Conservation (phyloP, 2,797 vertebrate species). For the Sebastes alutus region DNA sequence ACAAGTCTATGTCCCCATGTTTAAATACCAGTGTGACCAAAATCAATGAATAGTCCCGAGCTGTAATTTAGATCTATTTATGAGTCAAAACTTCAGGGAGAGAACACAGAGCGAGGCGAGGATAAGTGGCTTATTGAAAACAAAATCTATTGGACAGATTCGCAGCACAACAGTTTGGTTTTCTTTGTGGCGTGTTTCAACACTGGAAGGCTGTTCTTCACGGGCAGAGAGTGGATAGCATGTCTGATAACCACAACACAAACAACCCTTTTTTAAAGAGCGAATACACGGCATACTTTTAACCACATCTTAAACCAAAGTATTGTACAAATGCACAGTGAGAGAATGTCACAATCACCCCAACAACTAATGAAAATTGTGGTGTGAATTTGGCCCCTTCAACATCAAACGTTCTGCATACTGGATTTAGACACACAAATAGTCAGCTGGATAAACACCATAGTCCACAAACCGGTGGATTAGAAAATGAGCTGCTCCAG, state of each 20-base stretch:
- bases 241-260: background rate
- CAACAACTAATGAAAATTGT: background rate
- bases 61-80: conserved; percentile 20
- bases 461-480: background rate
- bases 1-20: background rate
- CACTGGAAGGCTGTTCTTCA: background rate
- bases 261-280: background rate
- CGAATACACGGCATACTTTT: background rate
- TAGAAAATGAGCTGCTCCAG: background rate
- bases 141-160: background rate
- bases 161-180: background rate
- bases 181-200: background rate
- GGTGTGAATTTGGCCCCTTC: background rate
- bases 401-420: background rate
- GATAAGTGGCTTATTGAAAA: background rate
- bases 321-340: background rate
- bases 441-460: conserved; percentile 4
- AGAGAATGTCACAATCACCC: background rate
- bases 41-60: conserved; percentile 19
- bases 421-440: background rate
- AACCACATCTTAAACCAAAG: too few species aligned
- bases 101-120: background rate
- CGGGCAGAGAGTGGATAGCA: background rate
- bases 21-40: conserved; percentile 15
- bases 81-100: background rate